Base-by-base conservation (phyloP, 2,113 vertebrate species). In the Athene noctua region DNA sequence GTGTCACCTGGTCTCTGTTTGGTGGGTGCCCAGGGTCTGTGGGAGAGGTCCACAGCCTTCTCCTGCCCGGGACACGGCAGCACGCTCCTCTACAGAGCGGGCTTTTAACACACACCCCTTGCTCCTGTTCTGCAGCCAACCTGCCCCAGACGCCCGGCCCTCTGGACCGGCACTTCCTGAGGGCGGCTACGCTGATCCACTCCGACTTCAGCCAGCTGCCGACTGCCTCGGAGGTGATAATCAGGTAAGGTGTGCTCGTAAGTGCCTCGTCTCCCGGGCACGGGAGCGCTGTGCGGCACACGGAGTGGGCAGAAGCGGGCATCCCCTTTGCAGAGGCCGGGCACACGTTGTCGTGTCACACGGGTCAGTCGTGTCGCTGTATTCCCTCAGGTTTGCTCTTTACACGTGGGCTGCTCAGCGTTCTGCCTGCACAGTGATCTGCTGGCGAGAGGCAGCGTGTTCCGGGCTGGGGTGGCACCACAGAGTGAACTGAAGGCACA, bases 121-220 rank as follows among this genome's bases (percentile, higher is more conserved):
- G 1, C 73, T 90, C 65, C 81, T 61, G 71, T 73, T 17, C 2
- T 94, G 88, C 94, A 99, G 99, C 98, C 84, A 99, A 99, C 95
- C 88, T 99, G 97, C 98, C 98, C 47, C 97, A 18, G 23, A 58
- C 29, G 4, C 94, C 80, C 4, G 97, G 97, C 17, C 91, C 97
- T 38, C 98, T 98, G 86, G 98, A 99, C 18, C 97, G 96, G 42
- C 96, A 98, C 78, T 99, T 99, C 98, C 98, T 99, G 68, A 98
- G 98, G 62, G 99, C 99, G 0, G 96, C 98, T 22, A 94, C 98
- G 1, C 98, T 99, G 57, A 98, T 99, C 92, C 99, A 99, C 89
- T 97, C 98, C 0, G 98, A 99, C 97, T 99, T 99, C 90, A 98
- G 91, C 92, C 97, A 95, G 95, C 97, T 98, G 75, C 98, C 98